Evolutionary conservation across 2,113 vertebrate genomes (phyloP), one percentile per base, ranked within the genome.

Genomic region (Brachyhypopomus gauderio): DNA sequence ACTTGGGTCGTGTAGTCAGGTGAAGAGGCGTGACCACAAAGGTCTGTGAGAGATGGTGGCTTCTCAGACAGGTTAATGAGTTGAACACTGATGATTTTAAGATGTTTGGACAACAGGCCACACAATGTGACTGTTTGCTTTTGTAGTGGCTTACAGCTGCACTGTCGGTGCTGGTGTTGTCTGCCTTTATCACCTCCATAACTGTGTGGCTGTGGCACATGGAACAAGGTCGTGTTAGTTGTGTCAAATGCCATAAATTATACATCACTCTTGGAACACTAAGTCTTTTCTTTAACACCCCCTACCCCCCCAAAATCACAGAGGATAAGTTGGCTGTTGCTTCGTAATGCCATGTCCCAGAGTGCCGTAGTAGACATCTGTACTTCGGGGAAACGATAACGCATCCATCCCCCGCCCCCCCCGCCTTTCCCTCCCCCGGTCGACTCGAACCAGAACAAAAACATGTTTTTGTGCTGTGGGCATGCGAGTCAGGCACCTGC

Each of bases 381-480:
- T 45, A 17, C 63, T 71, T 41, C n/a, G 9, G 70, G 58, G 69
- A 72, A 72, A 22, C 9, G 5, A 34, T 30, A 19, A 30, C 58
- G 9, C 45, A 63, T 9, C n/a, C n/a, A n/a, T n/a, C n/a, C n/a
- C n/a, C n/a, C n/a, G n/a, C n/a, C n/a, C n/a, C n/a, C n/a, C n/a
- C n/a, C n/a, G 7, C 55, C 5, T 72, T 20, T 9, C 64, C 14
- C 64, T 64, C 27, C 63, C 64, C 27, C 30, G 22, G 16, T 30
- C 23, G 78, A 41, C 30, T 75, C 64, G 48, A 58, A 71, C 66
- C 77, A 20, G 78, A 83, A 80, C 64, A 58, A 84, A 83, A 87
- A 84, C 80, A 82, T 85, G 76, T 86, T 86, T 52, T 88, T 87
- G 84, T 81, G 64, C 79, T 76, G 56, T 71, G 78, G 79, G 45